These are phyloP conservation scores for Cheilinus undulatus DNA, from an alignment of 2,113 vertebrate genomes.

Conservation along the genomic window DNA sequence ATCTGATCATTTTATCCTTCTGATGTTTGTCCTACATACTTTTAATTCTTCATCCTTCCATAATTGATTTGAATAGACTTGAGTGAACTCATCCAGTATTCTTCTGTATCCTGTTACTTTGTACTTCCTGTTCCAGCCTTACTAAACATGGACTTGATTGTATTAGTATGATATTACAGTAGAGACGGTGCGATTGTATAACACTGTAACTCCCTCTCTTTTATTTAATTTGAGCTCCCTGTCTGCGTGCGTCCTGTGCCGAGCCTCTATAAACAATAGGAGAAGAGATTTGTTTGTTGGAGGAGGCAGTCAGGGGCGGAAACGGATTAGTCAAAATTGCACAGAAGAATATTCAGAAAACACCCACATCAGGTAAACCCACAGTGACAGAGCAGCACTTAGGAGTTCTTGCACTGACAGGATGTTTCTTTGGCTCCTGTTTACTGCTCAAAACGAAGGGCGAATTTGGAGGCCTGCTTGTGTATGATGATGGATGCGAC, in stretches of 20 bases:
- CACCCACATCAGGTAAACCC: slow-evolving; percentile 27
- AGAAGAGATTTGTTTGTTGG: slow-evolving; percentile 14
- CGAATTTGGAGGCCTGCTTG: not conserved
- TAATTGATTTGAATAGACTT: slow-evolving; percentile 8
- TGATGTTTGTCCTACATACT: not conserved
- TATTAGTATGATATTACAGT: slow-evolving; percentile 10
- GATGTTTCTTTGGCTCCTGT: not conserved
- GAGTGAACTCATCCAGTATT: not conserved
- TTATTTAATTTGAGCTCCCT: slow-evolving; percentile 29
- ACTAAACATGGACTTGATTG: slow-evolving; percentile 12
- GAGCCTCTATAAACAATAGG: slow-evolving; percentile 9
- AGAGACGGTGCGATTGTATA: slow-evolving; percentile 30
- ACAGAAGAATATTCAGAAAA: slow-evolving; percentile 30
- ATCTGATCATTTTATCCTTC: not conserved
- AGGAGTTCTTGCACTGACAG: not conserved
- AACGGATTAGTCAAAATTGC: slow-evolving; percentile 41
- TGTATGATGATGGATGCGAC: not conserved
- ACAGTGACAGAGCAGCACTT: not conserved
- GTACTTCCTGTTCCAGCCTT: not conserved
- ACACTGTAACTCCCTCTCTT: slow-evolving; percentile 19
- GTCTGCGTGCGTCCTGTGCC: not conserved
- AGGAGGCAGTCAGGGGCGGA: slow-evolving; percentile 14
- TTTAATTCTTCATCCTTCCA: not conserved
- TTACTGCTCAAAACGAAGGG: not conserved
- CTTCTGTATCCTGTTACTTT: slow-evolving; percentile 14